Base-by-base conservation (phyloP, 2,888 invertebrate genomes). In the Eueremaeus valkanovi region DNA sequence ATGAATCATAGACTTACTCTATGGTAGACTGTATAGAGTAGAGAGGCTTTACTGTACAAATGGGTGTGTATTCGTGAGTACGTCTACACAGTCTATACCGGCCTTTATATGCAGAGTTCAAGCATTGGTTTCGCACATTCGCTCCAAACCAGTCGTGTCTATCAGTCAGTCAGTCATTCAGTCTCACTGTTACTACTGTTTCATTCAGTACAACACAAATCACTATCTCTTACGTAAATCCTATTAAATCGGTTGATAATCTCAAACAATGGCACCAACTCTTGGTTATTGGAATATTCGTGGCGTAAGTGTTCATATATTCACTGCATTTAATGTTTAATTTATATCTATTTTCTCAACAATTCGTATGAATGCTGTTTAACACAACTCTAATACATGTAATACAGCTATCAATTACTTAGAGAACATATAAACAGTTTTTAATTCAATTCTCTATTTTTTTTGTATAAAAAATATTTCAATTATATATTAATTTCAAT, bases 271-370 rank as follows among this genome's bases (percentile, higher is more conserved):
- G 78, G 77, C 78, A 72, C 79, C 79, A 27, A 68, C 77, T 40
- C 75, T 82, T 27, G 81, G 79, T 21, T 82, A 82, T 72, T 82
- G 82, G 82, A 80, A 81, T 72, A 81, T 82, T 77, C 79, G 82
- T 33, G 79, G 79, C 21, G 77, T 79, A 75, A 77, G 76, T 75
- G 45, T 24, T 74, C 36, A 33, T n/a, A 33, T 27, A 33, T 1
- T 58, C 21, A 27, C 5, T 27, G 51, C 78, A 80, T 40, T 29
- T 27, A 2, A 2, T 27, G 27, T 58, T 9, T 1, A 11, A 55
- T 29, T 58, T 21, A 13, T 58, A 27, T 49, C 49, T 49, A 49
- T 2, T 9, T 45, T 45, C 2, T 9, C 45, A 45, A 18, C 18
- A 13, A 45, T 9, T 45, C 45, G 18, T 18, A 9, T 45, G 45